Evolutionary conservation across 2,113 vertebrate species (phyloP).

Genomic region (Actenoides lindsayi): DNA sequence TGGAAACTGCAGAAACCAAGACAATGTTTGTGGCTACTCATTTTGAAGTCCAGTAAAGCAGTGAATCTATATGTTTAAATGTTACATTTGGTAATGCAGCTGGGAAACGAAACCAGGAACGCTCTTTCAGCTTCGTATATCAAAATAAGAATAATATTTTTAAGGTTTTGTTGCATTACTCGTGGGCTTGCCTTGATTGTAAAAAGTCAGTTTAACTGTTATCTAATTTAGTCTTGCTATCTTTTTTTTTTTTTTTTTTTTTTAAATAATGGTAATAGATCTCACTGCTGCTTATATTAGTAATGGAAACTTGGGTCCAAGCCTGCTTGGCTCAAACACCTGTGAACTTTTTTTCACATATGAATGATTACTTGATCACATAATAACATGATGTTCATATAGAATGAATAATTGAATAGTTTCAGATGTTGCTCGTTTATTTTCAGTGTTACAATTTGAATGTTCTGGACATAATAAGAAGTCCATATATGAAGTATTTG

Average conservation of each 20-base stretch:
- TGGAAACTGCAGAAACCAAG: background rate
- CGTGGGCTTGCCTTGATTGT: background rate
- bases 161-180: background rate
- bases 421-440: background rate
- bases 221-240: background rate
- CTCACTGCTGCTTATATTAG: background rate
- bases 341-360: background rate
- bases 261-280: background rate
- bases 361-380: background rate
- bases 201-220: background rate
- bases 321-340: background rate
- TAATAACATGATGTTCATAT: background rate
- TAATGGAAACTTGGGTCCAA: background rate
- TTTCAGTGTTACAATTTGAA: background rate
- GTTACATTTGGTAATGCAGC: background rate
- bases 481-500: background rate
- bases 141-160: background rate
- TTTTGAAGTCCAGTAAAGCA: background rate
- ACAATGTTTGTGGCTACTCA: background rate
- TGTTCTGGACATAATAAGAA: background rate
- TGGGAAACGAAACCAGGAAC: background rate
- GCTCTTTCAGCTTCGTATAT: background rate
- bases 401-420: background rate
- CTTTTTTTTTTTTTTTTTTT: background rate
- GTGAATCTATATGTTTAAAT: background rate